Evolutionary conservation across 2,113 vertebrate genomes (phyloP).

Genomic region (Triplophysa tibetana): DNA sequence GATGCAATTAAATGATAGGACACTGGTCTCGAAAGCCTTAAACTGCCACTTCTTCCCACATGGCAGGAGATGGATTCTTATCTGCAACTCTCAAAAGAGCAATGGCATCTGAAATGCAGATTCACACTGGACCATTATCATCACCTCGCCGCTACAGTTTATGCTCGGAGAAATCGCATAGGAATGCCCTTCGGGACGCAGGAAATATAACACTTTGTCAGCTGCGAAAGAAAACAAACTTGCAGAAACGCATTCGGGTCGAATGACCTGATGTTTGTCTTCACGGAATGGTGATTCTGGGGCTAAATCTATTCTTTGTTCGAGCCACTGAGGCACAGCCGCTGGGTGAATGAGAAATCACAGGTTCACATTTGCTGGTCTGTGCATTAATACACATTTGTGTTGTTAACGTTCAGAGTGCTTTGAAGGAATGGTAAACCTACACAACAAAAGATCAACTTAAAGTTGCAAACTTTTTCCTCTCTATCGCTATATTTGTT

Average conservation of each 20-base stretch:
- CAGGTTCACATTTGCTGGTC: constrained; percentile 8
- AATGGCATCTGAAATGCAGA: constrained; percentile 42
- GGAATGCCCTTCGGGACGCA: constrained; percentile 7
- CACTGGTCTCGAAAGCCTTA: constrained; percentile 45
- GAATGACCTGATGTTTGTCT: constrained; percentile 29
- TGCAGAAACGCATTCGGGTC: constrained; percentile 1
- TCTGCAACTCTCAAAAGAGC: constrained; percentile 40
- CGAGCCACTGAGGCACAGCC: not conserved
- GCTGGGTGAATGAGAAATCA: constrained; percentile 3
- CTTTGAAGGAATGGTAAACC: not conserved
- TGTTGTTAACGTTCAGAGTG: not conserved
- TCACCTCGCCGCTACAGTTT: constrained; percentile 22
- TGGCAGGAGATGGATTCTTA: constrained; percentile 52
- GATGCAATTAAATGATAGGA: constrained; percentile 64
- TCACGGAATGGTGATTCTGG: constrained; percentile 22
- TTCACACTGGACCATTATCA: constrained; percentile 42
- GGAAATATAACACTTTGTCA: constrained; percentile 20
- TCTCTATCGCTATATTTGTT: too few relatives aligned
- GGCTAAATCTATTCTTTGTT: constrained; percentile 11
- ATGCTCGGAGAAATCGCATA: not conserved
- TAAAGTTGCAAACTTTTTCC: too few relatives aligned
- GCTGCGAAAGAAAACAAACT: constrained; percentile 13
- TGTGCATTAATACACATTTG: not conserved
- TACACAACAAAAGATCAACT: not conserved
- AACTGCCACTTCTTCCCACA: constrained; percentile 48